A percentile compares a stretch with the other conserved stretches of the same genome.
phyloP scores from a whole-genome alignment of 1,140 invertebrate genomes.

The Drosophila sucinea region DNA sequence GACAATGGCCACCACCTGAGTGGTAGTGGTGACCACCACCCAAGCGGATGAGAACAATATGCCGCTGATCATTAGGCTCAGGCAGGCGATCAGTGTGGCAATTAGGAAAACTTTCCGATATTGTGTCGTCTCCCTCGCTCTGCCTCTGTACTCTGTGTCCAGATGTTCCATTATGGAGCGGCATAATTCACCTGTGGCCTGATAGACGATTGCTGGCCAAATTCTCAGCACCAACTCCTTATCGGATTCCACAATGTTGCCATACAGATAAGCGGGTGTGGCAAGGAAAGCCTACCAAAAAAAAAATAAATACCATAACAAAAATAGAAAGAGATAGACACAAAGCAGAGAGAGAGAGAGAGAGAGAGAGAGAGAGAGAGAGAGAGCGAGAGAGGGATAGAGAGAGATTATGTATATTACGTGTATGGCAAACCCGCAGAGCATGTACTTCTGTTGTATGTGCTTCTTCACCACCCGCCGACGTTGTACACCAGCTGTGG shows the following conservation, averaged over 20 bases:
- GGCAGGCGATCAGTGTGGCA: conserved; percentile 72
- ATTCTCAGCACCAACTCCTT: conserved; percentile 79
- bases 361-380: neutral
- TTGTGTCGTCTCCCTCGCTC: conserved; percentile 67
- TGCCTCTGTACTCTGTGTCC: conserved; percentile 74
- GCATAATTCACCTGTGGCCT: conserved; percentile 76
- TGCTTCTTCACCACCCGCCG: conserved; percentile 81
- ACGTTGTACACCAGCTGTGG: conserved; percentile 75
- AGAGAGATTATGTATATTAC: conserved; percentile 45
- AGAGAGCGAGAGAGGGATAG: neutral
- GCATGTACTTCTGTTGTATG: conserved; percentile 82
- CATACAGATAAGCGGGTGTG: conserved; percentile 78
- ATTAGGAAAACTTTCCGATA: conserved; percentile 69
- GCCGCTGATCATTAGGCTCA: conserved; percentile 76
- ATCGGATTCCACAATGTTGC: conserved; percentile 79
- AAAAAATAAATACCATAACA: neutral
- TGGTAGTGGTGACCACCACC: conserved; percentile 75
- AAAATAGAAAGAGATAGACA: neutral
- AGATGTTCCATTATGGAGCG: conserved; percentile 79
- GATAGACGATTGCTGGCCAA: conserved; percentile 81
- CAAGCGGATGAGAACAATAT: conserved; percentile 80
- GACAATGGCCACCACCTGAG: conserved; percentile 75
- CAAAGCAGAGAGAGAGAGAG: neutral
- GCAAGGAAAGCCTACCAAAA: conserved; percentile 71
- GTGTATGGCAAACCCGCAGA: conserved; percentile 82